Base-by-base conservation (phyloP, 2,113 vertebrate genomes). In the Apaloderma vittatum region DNA sequence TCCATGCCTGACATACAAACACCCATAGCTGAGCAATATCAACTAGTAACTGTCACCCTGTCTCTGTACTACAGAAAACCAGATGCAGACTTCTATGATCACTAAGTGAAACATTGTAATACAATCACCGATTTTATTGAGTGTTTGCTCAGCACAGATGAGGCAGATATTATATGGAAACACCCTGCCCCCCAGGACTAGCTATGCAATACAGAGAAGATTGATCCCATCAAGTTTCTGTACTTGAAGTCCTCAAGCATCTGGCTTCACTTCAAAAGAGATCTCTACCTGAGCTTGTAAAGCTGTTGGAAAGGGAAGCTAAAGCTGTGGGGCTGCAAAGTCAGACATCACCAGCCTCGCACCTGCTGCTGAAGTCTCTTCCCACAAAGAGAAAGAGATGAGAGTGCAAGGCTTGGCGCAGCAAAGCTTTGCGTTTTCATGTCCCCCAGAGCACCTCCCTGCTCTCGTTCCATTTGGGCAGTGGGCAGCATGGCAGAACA, bases 351-450 rank as follows among this genome's bases (percentile, higher is more conserved):
- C 23, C 59, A 85, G n/a, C 27, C n/a, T 17, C 9, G 54, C 15
- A 86, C 32, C 48, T 77, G 65, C 81, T 96, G 85, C 75, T 84
- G 71, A 90, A 91, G 51, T 54, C 67, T 86, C 71, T 51, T 78
- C 52, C 66, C 93, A 94, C 37, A 48, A 34, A 70, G 46, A 94
- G 49, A 78, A 90, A 77, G 11, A 80, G 80, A 81, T 5, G 11
- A 68, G n/a, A 85, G 65, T 13, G 57, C 70, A 81, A 85, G 61
- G 77, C 23, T 1, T 40, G 43, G 61, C 48, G 63, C 11, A 86
- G 48, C 1, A 1, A 92, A 94, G 83, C 52, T 75, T 67, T 48
- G 2, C 20, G 45, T 76, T 83, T 82, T 29, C 27, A 22, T 5
- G 21, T 32, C 15, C 26, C 75, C 34, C 30, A 63, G 67, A 90